Evolutionary conservation across 1,140 invertebrate genomes (phyloP), one percentile per base, ranked within the genome.

Genomic region (Bombus pascuorum): DNA sequence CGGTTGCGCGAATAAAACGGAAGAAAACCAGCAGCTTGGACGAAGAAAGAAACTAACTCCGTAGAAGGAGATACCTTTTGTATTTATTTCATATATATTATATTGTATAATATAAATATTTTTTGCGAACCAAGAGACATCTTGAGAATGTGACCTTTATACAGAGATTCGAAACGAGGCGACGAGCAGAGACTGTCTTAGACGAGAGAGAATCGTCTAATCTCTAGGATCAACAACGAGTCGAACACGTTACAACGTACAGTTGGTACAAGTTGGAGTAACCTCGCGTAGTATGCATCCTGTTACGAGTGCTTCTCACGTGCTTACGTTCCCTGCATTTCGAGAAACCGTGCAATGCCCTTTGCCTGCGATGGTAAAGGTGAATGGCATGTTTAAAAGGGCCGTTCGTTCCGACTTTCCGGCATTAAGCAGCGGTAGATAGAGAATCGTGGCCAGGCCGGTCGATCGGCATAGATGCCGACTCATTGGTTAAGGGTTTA

Each of bases 321-420:
- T 73, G 79, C 57, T 53, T 32, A 53, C 65, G 66, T 80, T 59
- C 44, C 77, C n/a, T 87, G 37, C 15, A 68, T 87, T 90, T 87
- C 82, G 82, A 80, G 65, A 73, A 89, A 89, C 83, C 78, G 88
- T 90, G 71, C 82, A 87, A 83, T 90, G 82, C 88, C 88, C 86
- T 90, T 85, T 90, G 47, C 87, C 70, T 73, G 62, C 81, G 87
- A 86, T 83, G 89, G 89, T 84, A 85, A 86, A 47, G 62, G 47
- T 77, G 59, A 66, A 65, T n/a, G 47, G 62, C 78, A 81, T 34
- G 32, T 66, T 42, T 39, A 22, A 47, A 74, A 85, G 85, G 82
- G 76, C 47, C 66, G 65, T 62, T 73, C 68, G 57, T 87, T 73
- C 72, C 44, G 77, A 59, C 68, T 44, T 87, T 73, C 72, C 12